Percentiles rank a stretch among this genome's conserved stretches.
Evolutionary conservation across 2,113 vertebrate genomes (phyloP).

Genomic region (Chelonoidis abingdonii): DNA sequence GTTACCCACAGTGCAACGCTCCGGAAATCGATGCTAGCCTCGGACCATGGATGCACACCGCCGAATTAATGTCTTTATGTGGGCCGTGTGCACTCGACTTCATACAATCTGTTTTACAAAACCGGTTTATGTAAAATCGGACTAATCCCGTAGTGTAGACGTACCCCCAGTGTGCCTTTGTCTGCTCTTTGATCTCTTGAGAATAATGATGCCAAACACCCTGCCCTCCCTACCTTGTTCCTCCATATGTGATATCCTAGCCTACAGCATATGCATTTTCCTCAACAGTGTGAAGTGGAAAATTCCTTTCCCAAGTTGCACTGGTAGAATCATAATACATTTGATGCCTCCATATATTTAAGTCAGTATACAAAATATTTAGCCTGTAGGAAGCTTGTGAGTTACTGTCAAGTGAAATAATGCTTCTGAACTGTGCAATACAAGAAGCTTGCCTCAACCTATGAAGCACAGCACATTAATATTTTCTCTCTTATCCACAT

Average conservation of each 20-base stretch:
- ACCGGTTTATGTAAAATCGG: no score
- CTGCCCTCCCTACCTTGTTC: slow-evolving; percentile 52
- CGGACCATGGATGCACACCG: no score
- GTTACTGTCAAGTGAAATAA: slow-evolving; percentile 58
- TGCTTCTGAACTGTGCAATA: slow-evolving; percentile 20
- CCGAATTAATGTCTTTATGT: no score
- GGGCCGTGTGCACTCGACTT: no score
- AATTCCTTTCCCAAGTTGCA: slow-evolving; percentile 41
- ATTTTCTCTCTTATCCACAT: not conserved
- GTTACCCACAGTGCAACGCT: no score
- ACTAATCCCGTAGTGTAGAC: no score
- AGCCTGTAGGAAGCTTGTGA: slow-evolving; percentile 45
- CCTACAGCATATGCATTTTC: slow-evolving; percentile 11
- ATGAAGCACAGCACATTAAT: slow-evolving; percentile 5
- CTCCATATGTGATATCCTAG: slow-evolving; percentile 36
- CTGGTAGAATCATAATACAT: not conserved
- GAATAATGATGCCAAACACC: slow-evolving; percentile 55
- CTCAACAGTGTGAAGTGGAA: slow-evolving; percentile 38
- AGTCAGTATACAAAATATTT: slow-evolving; percentile 65
- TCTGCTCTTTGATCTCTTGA: slow-evolving; percentile 59
- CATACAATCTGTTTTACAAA: no score
- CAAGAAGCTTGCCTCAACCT: slow-evolving; percentile 25
- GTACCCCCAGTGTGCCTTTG: slow-evolving; percentile 43
- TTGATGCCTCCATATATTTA: slow-evolving; percentile 64
- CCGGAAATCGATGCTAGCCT: no score